Percentiles rank a stretch among this genome's conserved stretches.
Evolutionary conservation across 2,888 invertebrate genomes (phyloP).

Genomic region (Tiphia femorata): DNA sequence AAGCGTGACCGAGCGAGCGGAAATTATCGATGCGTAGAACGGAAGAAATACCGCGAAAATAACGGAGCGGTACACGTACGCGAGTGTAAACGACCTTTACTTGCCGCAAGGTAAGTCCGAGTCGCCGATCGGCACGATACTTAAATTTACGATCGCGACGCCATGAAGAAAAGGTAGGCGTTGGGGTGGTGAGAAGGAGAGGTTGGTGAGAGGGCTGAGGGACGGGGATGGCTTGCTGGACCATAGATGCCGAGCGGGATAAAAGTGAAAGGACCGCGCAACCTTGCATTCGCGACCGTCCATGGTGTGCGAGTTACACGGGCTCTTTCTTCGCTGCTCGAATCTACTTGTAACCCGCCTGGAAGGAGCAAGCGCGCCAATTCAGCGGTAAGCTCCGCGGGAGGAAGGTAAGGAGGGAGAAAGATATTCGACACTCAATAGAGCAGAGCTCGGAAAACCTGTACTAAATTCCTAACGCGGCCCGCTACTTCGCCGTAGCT

Average conservation of each 20-base stretch:
- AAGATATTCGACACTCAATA: too few relatives aligned
- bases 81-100: conserved; percentile 60
- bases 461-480: too few relatives aligned
- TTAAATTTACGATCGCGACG: conserved; percentile 58
- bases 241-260: conserved; percentile 51
- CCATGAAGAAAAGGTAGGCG: neutral
- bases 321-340: too few relatives aligned
- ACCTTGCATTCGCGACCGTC: conserved; percentile 55
- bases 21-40: neutral
- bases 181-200: conserved; percentile 1
- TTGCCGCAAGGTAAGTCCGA: conserved; percentile 57
- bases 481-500: too few relatives aligned
- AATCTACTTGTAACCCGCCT: too few relatives aligned
- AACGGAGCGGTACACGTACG: conserved; percentile 11
- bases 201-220: neutral
- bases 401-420: too few relatives aligned
- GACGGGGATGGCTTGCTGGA: conserved; percentile 22
- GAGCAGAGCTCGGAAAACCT: too few relatives aligned
- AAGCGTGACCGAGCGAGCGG: neutral
- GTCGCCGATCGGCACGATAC: conserved; percentile 49
- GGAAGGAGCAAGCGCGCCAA: too few relatives aligned
- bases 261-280: conserved; percentile 66
- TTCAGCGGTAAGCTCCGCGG: too few relatives aligned
- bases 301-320: conserved; percentile 22
- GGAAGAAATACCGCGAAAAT: conserved; percentile 22